phyloP scores from a whole-genome alignment of 2,797 vertebrate species.

The Malacoctenus gilli region DNA sequence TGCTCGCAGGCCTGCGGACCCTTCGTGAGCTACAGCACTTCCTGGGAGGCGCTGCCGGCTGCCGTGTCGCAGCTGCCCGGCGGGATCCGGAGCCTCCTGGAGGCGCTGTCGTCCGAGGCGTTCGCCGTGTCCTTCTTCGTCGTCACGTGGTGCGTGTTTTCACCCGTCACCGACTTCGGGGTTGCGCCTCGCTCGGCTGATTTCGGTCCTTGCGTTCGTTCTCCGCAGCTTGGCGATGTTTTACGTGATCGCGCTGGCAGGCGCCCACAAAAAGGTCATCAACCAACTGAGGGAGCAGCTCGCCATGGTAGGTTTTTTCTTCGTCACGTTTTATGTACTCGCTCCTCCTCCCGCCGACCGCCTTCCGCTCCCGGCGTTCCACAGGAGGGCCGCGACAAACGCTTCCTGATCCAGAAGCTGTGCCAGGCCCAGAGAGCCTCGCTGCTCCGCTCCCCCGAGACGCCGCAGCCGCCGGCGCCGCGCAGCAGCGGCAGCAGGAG shows the following conservation, averaged over 20 bases:
- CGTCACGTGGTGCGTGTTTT: conserved; percentile 84
- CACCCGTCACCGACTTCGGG: no score
- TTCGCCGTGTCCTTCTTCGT: conserved; percentile 93
- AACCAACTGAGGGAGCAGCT: conserved; percentile 91
- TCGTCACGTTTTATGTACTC: no score
- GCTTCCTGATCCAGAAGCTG: conserved; percentile 89
- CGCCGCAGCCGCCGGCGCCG: conserved; percentile 24
- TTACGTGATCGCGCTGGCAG: conserved; percentile 91
- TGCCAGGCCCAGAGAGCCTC: conserved; percentile 80
- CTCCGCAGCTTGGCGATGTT: conserved; percentile 89
- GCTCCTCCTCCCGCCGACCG: no score
- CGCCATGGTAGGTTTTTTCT: conserved; percentile 85
- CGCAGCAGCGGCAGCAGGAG: conserved; percentile 45
- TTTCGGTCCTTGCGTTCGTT: neutral
- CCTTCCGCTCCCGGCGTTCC: neutral
- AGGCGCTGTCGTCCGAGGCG: conserved; percentile 86
- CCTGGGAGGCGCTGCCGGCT: conserved; percentile 86
- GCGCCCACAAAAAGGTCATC: conserved; percentile 90
- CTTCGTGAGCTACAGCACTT: conserved; percentile 85
- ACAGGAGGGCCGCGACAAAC: conserved; percentile 89
- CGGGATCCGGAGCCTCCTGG: conserved; percentile 69
- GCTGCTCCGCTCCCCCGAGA: conserved; percentile 2
- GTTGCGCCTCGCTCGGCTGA: neutral
- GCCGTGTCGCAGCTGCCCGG: conserved; percentile 76
- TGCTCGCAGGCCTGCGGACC: conserved; percentile 92